Base-by-base conservation (phyloP, 2,888 invertebrate genomes). In the Trisateles emortualis region DNA sequence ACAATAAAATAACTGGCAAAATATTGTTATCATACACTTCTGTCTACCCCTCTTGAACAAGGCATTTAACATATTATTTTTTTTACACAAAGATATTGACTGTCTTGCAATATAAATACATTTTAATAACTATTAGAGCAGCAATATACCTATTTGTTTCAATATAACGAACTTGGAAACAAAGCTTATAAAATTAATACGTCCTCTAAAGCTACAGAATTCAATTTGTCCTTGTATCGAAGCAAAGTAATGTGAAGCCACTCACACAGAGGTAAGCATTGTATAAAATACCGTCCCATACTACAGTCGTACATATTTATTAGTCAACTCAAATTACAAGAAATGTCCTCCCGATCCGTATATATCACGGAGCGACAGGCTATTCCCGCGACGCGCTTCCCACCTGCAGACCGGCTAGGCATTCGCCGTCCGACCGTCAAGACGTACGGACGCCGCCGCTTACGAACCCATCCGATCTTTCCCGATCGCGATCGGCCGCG, bases 341-440 rank as follows among this genome's bases (percentile, higher is more conserved):
- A 54, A 63, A 41, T 40, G 43, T 54, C 30, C 49, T 57, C 36
- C 36, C 50, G 48, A 57, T 65, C 14, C 11, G 33, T 55, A 60
- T 54, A 52, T 54, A 65, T 59, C 62, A 59, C 44, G 48, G 57
- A 55, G 39, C 41, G 57, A 50, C 60, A 71, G 56, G 68, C 67
- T 72, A 67, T 57, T 17, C 46, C 51, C 52, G 44, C 50, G 49
- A 64, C 60, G 55, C 49, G 67, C 63, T 65, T 70, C 65, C 44
- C 78, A 79, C 81, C 79, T 80, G 81, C 78, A 54, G 47, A 52
- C 58, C 40, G 24, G 22, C 45, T 59, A 59, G 64, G 50, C 87
- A 90, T 83, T 90, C 89, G 83, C 56, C 83, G 86, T 69, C 77
- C 73, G 74, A 66, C 69, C 78, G 66, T 68, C 73, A 78, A 43